Evolutionary conservation across 2,888 invertebrate genomes (phyloP).

Genomic region (Beris morrisii): DNA sequence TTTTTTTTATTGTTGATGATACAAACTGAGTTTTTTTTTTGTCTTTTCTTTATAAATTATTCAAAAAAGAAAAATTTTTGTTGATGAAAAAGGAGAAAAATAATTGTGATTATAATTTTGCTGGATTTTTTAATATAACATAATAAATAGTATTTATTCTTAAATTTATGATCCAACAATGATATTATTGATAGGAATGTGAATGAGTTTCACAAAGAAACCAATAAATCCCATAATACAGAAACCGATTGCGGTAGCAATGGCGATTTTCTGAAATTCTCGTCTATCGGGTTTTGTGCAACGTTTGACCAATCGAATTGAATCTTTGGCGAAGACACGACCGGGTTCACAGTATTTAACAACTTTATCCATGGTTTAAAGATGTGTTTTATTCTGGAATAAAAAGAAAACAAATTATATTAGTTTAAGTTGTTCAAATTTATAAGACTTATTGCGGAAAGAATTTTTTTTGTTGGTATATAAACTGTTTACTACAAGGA

Average conservation of each 20-base stretch:
- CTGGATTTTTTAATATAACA: not conserved
- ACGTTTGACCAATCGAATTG: conserved; percentile 95
- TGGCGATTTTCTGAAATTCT: conserved; percentile 99
- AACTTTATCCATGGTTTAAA: conserved; percentile 89
- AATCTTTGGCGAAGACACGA: conserved; percentile 97
- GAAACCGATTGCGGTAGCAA: conserved; percentile 99
- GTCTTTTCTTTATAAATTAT: too few species aligned
- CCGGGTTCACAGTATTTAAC: conserved; percentile 92
- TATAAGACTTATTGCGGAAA: too few species aligned
- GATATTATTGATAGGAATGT: conserved; percentile 98
- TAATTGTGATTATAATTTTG: not conserved
- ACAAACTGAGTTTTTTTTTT: too few species aligned
- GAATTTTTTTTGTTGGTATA: too few species aligned
- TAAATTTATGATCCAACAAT: conserved; percentile 77
- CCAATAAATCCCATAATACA: conserved; percentile 99
- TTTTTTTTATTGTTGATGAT: too few species aligned
- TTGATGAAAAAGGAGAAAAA: too few species aligned
- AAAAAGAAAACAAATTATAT: not conserved
- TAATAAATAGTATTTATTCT: conserved; percentile 13
- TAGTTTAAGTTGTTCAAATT: not conserved
- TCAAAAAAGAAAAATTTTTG: too few species aligned
- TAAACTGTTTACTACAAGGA: too few species aligned
- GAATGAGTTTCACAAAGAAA: conserved; percentile 99
- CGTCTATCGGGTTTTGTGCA: conserved; percentile 99
- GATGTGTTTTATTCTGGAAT: not conserved